Conservation (phyloP, 1,140 invertebrate species). For the Aporrectodea caliginosa region DNA sequence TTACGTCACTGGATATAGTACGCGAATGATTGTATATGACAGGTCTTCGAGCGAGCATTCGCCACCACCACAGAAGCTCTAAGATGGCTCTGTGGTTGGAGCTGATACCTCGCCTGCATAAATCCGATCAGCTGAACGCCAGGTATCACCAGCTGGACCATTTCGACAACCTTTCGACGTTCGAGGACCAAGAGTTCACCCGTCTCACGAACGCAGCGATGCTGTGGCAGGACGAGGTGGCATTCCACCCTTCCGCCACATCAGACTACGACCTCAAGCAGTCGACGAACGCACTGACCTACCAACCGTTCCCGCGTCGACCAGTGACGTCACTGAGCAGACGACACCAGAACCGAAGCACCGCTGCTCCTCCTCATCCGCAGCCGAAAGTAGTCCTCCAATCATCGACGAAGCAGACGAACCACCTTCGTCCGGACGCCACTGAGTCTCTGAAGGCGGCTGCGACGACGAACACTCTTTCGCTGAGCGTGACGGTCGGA, state of each 20-base stretch:
- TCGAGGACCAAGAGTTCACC: background rate
- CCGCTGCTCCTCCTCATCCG: background rate
- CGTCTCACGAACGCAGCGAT: background rate
- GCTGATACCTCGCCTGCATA: slow-evolving; percentile 89
- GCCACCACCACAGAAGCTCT: slow-evolving; percentile 91
- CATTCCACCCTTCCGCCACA: background rate
- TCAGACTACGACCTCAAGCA: too few relatives aligned
- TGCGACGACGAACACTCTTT: slow-evolving; percentile 54
- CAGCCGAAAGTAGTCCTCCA: background rate
- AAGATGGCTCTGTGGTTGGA: slow-evolving; percentile 92
- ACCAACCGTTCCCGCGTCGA: background rate
- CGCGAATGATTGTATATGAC: background rate
- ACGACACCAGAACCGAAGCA: background rate
- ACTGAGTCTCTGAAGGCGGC: background rate
- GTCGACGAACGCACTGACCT: background rate
- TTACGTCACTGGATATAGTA: background rate
- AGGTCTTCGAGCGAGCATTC: slow-evolving; percentile 56
- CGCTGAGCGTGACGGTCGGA: slow-evolving; percentile 83
- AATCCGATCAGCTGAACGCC: slow-evolving; percentile 71
- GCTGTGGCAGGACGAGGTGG: background rate
- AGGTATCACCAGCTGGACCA: slow-evolving; percentile 81
- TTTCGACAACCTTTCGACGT: slow-evolving; percentile 39
- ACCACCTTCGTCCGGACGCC: background rate
- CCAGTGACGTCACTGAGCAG: background rate
- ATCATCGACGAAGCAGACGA: background rate